Percentiles rank a stretch among this genome's conserved stretches.
phyloP scores from a whole-genome alignment of 2,888 invertebrate genomes.

The Heteropelma amictum region DNA sequence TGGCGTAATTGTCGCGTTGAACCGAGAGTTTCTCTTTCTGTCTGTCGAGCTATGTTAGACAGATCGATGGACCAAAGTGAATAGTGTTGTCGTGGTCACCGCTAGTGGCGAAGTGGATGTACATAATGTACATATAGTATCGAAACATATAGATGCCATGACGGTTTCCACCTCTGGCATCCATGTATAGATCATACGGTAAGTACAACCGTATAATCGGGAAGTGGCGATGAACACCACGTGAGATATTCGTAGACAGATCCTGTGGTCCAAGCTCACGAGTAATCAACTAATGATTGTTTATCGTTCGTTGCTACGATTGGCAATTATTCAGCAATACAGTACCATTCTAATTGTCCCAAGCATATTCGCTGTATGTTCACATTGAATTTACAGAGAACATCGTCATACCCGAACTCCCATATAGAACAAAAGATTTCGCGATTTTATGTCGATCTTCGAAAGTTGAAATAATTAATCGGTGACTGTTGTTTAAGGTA shows the following conservation, averaged over 20 bases:
- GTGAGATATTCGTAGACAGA: constrained; percentile 33
- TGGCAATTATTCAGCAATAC: constrained; percentile 67
- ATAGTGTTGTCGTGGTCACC: constrained; percentile 28
- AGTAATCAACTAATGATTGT: constrained; percentile 69
- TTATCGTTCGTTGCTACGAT: constrained; percentile 65
- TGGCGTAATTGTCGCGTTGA: constrained; percentile 52
- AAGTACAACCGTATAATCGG: constrained; percentile 8
- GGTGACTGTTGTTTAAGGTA: no score
- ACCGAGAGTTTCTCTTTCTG: constrained; percentile 14
- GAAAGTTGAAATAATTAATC: no score
- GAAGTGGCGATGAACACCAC: constrained; percentile 26
- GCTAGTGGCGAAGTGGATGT: not conserved
- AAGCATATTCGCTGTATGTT: no score
- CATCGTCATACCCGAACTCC: no score
- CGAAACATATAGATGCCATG: no score
- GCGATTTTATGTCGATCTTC: no score
- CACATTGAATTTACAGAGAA: no score
- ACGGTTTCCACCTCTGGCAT: not conserved
- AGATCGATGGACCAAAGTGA: constrained; percentile 46
- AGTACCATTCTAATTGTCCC: constrained; percentile 51
- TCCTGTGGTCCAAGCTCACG: constrained; percentile 19
- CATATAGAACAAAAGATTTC: no score
- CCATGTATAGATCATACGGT: not conserved
- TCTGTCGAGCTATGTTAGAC: constrained; percentile 5
- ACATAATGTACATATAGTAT: not conserved